Evolutionary conservation across 1,140 invertebrate genomes (phyloP), one percentile per base, ranked within the genome.

Genomic region (Leguminivora glycinivorella): DNA sequence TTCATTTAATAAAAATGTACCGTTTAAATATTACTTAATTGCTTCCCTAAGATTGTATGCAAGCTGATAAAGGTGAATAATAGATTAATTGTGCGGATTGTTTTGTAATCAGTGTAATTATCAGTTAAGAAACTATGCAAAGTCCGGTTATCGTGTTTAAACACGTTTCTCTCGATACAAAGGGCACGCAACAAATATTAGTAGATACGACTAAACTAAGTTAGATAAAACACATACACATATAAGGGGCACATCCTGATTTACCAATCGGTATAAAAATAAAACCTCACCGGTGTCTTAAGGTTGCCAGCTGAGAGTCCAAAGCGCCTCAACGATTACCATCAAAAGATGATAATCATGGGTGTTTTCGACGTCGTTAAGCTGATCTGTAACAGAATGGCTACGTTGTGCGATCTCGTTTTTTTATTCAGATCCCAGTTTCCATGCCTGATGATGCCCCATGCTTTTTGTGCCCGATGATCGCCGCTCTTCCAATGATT

Each of bases 331-430:
- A 87, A 82, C 77, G 80, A 89, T 82, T 84, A 89, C 81, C 87
- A 91, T 92, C 90, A 92, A 90, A 92, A 90, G 85, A 92, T 92
- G 85, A 92, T 90, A 86, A 92, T 90, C 90, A 92, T 92, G 72
- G 90, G 90, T 86, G 90, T 90, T 90, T 90, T 92, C 87, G 88
- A 90, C 84, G 90, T 90, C 82, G 90, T 89, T 89, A 90, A 87
- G 87, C 88, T 90, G 88, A 90, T 90, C 90, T 92, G 90, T 85
- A 92, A 92, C 90, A 92, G 85, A 92, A 90, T 87, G 78, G 81
- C 86, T 89, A 82, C 85, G 77, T 89, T 91, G 81, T 91, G 88
- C 89, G 88, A 87, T 87, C 82, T 85, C 71, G 31, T 71, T 47
- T 67, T 81, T 80, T 83, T 78, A 79, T 80, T 79, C 79, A 71